phyloP scores from a whole-genome alignment of 2,797 vertebrate species.

The Clarias laeviceps region DNA sequence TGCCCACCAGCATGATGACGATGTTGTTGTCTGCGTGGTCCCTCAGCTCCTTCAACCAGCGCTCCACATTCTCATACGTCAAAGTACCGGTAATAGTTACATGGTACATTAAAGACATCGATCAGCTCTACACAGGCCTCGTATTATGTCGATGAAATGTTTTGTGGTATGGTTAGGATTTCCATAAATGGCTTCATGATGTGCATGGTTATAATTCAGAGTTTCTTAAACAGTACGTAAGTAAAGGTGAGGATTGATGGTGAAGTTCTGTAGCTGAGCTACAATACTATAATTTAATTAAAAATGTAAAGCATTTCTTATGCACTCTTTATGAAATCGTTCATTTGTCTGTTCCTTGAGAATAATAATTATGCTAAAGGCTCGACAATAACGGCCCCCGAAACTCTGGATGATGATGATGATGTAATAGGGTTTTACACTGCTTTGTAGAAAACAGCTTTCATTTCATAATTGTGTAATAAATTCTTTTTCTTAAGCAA shows the following conservation, averaged over 20 bases:
- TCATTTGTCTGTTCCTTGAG: too few relatives aligned
- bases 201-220: not conserved
- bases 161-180: constrained; percentile 7
- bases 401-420: too few relatives aligned
- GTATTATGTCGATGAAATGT: not conserved
- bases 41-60: constrained; percentile 95
- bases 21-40: constrained; percentile 98
- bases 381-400: too few relatives aligned
- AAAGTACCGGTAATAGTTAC: constrained; percentile 95
- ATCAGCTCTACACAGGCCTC: not conserved
- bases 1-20: constrained; percentile 97
- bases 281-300: not conserved
- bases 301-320: not conserved
- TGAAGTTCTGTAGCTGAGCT: not conserved
- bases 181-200: not conserved
- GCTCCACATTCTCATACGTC: constrained; percentile 97
- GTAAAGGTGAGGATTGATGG: not conserved
- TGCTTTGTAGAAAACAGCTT: too few relatives aligned
- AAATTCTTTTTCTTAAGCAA: too few relatives aligned
- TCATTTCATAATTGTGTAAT: not conserved
- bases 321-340: too few relatives aligned
- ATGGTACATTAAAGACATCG: not conserved
- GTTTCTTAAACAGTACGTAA: not conserved
- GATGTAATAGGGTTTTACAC: not conserved
- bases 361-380: too few relatives aligned